phyloP scores from a whole-genome alignment of 2,888 invertebrate species.

The Eugnorisma glareosa region DNA sequence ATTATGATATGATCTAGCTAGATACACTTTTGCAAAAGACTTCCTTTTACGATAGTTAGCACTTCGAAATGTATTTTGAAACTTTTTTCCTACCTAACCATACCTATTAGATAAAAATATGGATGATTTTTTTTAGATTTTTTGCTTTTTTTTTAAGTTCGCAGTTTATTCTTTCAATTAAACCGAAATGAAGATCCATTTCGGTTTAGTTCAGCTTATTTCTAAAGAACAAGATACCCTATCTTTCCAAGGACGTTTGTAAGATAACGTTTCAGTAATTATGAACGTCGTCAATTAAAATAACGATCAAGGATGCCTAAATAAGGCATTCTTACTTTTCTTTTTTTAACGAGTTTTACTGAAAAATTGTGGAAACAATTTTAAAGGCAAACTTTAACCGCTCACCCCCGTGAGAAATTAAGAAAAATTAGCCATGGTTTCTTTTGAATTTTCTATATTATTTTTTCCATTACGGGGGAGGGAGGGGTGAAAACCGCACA shows the following conservation, averaged over 20 bases:
- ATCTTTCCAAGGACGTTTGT: not conserved
- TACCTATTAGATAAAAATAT: too few species aligned
- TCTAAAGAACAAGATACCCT: not conserved
- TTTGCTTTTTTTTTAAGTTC: not conserved
- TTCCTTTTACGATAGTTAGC: not conserved
- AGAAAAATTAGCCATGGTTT: not conserved
- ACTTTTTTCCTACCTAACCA: too few species aligned
- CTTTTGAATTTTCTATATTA: not conserved
- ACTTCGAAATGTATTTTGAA: not conserved
- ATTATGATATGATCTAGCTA: not conserved
- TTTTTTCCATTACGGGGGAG: too few species aligned
- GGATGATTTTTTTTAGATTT: too few species aligned
- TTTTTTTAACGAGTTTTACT: not conserved
- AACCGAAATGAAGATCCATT: not conserved
- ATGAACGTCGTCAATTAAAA: not conserved
- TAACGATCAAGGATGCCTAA: not conserved
- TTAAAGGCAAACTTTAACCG: not conserved
- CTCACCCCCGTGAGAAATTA: not conserved
- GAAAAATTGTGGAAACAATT: not conserved
- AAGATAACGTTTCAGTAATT: not conserved
- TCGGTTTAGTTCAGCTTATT: not conserved
- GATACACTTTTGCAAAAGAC: not conserved
- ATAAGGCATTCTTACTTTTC: not conserved
- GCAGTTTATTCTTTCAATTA: not conserved
- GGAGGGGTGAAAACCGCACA: too few species aligned